Evolutionary conservation across 2,888 invertebrate genomes (phyloP), one percentile per base, ranked within the genome.

Genomic region (Ariolimax columbianus): DNA sequence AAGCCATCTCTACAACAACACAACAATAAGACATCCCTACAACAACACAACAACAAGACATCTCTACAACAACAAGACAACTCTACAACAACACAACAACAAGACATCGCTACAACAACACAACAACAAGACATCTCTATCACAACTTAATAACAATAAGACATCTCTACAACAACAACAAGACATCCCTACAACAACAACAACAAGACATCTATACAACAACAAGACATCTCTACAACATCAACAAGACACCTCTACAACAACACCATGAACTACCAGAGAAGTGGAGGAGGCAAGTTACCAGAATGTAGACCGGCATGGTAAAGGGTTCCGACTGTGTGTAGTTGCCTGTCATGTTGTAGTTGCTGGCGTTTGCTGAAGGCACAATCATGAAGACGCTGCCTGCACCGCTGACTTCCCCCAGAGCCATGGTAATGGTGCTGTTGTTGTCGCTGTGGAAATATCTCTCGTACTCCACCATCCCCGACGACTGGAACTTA

Each of bases 221-320:
- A n/a, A n/a, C n/a, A n/a, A n/a, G n/a, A n/a, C n/a, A n/a, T n/a
- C n/a, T n/a, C n/a, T n/a, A n/a, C n/a, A n/a, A n/a, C n/a, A n/a
- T n/a, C n/a, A n/a, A n/a, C n/a, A n/a, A n/a, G n/a, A n/a, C n/a
- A n/a, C n/a, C n/a, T n/a, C n/a, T n/a, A n/a, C n/a, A n/a, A n/a
- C n/a, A n/a, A n/a, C n/a, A n/a, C n/a, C n/a, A n/a, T n/a, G 59
- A 78, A 70, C 23, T 73, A 73, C 6, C 2, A 26, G 9, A 38
- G 47, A 68, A 43, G 33, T 43, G 66, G 14, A 30, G 30, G 33
- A 47, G 1, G 17, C 3, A 17, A 77, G 17, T 79, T 79, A 79
- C 79, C 79, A 79, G 33, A 26, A 79, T 68, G 33, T 79, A 79
- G 30, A 66, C 33, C 0, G 79, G 79, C 79, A 79, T 79, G 2